Evolutionary conservation across 2,113 vertebrate species (phyloP), one percentile per base, ranked within the genome.

Genomic region (Xenopus borealis): DNA sequence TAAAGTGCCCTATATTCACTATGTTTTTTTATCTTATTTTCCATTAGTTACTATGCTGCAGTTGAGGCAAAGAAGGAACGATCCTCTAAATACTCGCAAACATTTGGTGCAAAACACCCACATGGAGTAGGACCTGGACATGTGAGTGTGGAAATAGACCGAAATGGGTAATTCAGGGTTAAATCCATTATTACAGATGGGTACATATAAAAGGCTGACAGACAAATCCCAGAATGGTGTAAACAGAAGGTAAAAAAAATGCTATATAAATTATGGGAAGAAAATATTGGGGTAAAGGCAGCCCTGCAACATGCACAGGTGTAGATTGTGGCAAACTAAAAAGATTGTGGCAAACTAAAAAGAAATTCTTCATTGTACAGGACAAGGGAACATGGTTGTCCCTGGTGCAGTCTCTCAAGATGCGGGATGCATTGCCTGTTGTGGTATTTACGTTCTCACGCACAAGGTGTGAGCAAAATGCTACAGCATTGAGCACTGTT

Each of bases 391-490:
- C 95, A 69, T 97, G 95, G 92, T 90, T 96, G 66, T 88, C 93
- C 7, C 89, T 97, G n/a, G 82, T 97, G 40, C 87, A 92, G 78
- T 93, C 86, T 82, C 91, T 97, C 80, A 92, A 91, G n/a, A 75
- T 87, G 75, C 87, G 90, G 20, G 93, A 95, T 74, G 94, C 94
- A 83, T 93, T 95, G 1, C 95, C 95, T 0, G 94, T 96, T 63
- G 95, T 97, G 4, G 93, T 94, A 0, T 97, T 97, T 83, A 97
- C 95, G 1, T 96, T 97, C 80, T 97, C 95, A 0, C 91, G 95
- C 33, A 88, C 90, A 0, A 94, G 95, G 52, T 96, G 95, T 2
- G 95, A 96, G 0, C 93, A 95, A 6, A 95, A 96, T 46, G 95
- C 95, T 3, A 88, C 93, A 0, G 88, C 92, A 0, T 88, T 97